Percentiles rank a stretch among this genome's conserved stretches.
phyloP scores from a whole-genome alignment of 2,113 vertebrate species.

The Oncorhynchus nerka region DNA sequence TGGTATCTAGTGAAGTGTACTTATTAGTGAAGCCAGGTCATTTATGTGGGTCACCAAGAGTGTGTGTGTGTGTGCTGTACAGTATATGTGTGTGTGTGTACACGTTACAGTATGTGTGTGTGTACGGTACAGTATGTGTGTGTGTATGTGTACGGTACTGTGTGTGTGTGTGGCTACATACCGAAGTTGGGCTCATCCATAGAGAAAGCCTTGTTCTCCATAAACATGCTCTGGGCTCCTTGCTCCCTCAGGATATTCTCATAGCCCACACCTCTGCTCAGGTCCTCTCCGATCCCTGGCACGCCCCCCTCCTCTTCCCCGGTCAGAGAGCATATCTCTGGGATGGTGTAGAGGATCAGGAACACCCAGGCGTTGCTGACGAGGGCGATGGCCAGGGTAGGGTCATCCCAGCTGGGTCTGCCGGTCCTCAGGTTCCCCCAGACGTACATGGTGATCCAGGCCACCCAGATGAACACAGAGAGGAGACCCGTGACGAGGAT shows the following conservation, averaged over 20 bases:
- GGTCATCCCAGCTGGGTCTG: conserved; percentile 81
- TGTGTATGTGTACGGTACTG: not conserved
- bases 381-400: conserved; percentile 88
- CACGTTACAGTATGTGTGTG: not conserved
- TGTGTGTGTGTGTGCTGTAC: not conserved
- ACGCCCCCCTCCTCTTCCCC: conserved; percentile 54
- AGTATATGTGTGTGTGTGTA: not conserved
- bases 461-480: conserved; percentile 86
- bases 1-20: not conserved
- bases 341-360: conserved; percentile 83
- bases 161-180: conserved; percentile 46
- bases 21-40: not conserved
- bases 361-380: conserved; percentile 85
- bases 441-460: conserved; percentile 90
- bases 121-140: not conserved
- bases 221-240: conserved; percentile 82
- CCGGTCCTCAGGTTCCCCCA: conserved; percentile 73
- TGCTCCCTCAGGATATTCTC: conserved; percentile 92
- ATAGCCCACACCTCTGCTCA: conserved; percentile 80
- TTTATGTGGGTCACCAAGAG: not conserved
- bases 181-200: conserved; percentile 88
- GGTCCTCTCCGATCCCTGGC: conserved; percentile 61
- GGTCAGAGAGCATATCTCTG: conserved; percentile 79
- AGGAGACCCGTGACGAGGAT: conserved; percentile 74
- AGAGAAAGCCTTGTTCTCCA: conserved; percentile 95